A percentile compares a stretch with the other conserved stretches of the same genome.
phyloP scores from a whole-genome alignment of 2,113 vertebrate species.

The Ictalurus furcatus region DNA sequence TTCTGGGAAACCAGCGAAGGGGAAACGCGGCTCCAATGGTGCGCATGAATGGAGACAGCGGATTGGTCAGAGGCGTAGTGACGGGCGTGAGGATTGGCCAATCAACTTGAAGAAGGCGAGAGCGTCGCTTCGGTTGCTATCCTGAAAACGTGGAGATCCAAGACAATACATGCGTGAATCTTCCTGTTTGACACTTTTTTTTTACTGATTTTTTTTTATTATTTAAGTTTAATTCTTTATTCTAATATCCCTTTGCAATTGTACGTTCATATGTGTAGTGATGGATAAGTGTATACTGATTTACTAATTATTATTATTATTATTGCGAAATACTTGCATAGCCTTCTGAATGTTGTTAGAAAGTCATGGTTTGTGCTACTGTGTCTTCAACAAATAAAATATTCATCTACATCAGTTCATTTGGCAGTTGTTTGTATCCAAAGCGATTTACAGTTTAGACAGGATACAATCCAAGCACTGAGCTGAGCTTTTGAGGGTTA shows the following conservation, averaged over 20 bases:
- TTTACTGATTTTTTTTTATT: not conserved
- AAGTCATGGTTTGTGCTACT: not conserved
- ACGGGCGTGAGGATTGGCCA: constrained; percentile 63
- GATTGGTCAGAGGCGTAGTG: constrained; percentile 49
- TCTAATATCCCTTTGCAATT: too few species aligned
- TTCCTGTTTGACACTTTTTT: not conserved
- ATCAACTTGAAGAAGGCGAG: constrained; percentile 52
- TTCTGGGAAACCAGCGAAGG: constrained; percentile 66
- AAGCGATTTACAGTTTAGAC: not conserved
- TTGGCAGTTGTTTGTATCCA: not conserved
- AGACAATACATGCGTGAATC: constrained; percentile 62
- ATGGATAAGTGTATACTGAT: constrained; percentile 4
- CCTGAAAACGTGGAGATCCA: constrained; percentile 74
- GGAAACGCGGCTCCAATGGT: constrained; percentile 60
- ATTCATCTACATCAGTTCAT: not conserved
- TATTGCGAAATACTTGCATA: not conserved
- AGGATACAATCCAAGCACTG: not conserved
- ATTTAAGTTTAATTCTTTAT: not conserved
- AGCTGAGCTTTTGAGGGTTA: not conserved
- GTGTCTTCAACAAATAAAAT: not conserved
- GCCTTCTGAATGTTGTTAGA: not conserved
- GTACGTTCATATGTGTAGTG: not conserved
- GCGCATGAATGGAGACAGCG: constrained; percentile 39
- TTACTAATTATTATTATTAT: not conserved
- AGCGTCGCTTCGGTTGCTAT: constrained; percentile 57